phyloP scores from a whole-genome alignment of 2,797 vertebrate genomes.

The Cyclopterus lumpus region DNA sequence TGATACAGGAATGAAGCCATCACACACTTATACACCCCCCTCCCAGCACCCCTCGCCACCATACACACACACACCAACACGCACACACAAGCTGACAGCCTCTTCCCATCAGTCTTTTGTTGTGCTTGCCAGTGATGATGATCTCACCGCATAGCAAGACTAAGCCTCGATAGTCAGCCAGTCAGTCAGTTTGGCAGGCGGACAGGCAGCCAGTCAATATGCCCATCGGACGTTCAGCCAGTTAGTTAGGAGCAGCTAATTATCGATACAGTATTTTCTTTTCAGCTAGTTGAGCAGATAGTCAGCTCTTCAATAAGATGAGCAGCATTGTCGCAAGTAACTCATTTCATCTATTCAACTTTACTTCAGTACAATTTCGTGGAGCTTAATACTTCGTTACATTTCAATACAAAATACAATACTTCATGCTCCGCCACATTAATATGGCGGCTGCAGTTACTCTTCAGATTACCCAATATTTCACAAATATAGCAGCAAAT shows the following conservation, averaged over 20 bases:
- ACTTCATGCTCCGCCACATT: not conserved
- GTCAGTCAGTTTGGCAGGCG: conserved; percentile 64
- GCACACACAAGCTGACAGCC: conserved; percentile 55
- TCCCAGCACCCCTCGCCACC: not conserved
- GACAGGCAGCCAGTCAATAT: conserved; percentile 60
- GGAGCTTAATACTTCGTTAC: not conserved
- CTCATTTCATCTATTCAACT: not conserved
- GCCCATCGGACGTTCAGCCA: conserved; percentile 52
- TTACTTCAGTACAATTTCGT: not conserved
- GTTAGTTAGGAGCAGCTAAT: conserved; percentile 42
- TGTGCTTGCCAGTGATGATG: conserved; percentile 71
- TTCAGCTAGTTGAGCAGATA: conserved; percentile 6
- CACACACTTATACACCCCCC: conserved; percentile 45
- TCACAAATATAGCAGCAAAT: not conserved
- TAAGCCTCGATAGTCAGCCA: conserved; percentile 65
- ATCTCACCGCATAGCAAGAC: conserved; percentile 77
- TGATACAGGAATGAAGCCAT: conserved; percentile 74
- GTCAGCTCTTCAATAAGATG: conserved; percentile 14
- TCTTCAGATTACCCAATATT: not conserved
- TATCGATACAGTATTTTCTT: conserved; percentile 28
- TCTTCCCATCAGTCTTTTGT: conserved; percentile 75
- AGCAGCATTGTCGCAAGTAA: not conserved
- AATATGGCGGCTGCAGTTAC: not conserved
- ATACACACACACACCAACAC: conserved; percentile 22
- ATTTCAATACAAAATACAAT: not conserved